A percentile compares a stretch with the other conserved stretches of the same genome.
Conservation (phyloP, 1,140 invertebrate genomes). For the Frieseomelitta varia region DNA sequence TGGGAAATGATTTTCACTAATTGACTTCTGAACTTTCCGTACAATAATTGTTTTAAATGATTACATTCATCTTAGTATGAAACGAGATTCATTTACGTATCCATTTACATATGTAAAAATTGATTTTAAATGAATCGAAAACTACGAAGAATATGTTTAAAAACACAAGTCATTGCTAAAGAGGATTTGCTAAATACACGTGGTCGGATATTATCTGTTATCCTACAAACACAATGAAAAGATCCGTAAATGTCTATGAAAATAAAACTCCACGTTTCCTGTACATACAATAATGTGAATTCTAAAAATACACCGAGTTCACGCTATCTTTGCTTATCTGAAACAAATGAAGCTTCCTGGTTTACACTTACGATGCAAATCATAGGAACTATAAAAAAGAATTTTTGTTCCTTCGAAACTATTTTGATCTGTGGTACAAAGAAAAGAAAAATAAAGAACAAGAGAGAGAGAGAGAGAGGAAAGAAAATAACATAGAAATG, state of each 20-base stretch:
- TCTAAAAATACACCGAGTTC: conserved; percentile 2
- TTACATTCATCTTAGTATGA: too few species aligned
- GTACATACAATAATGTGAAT: not conserved
- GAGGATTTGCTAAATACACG: not conserved
- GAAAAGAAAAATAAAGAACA: not conserved
- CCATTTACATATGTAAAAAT: not conserved
- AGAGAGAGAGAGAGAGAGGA: not conserved
- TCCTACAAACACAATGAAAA: not conserved
- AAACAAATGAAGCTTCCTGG: not conserved
- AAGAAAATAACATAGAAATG: not conserved
- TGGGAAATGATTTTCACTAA: too few species aligned
- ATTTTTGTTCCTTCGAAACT: not conserved
- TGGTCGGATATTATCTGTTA: not conserved
- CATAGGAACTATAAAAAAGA: not conserved
- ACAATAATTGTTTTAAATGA: too few species aligned
- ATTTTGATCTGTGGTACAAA: not conserved
- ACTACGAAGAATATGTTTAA: not conserved
- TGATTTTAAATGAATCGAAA: not conserved
- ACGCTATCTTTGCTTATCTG: not conserved
- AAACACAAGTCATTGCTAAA: too few species aligned
- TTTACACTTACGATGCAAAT: not conserved
- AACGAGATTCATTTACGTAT: not conserved
- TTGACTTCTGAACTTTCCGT: too few species aligned
- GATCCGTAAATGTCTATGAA: not conserved
- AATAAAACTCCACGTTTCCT: not conserved